Evolutionary conservation across 2,797 vertebrate species (phyloP), one percentile per base, ranked within the genome.

Genomic region (Clarias platycephalus): DNA sequence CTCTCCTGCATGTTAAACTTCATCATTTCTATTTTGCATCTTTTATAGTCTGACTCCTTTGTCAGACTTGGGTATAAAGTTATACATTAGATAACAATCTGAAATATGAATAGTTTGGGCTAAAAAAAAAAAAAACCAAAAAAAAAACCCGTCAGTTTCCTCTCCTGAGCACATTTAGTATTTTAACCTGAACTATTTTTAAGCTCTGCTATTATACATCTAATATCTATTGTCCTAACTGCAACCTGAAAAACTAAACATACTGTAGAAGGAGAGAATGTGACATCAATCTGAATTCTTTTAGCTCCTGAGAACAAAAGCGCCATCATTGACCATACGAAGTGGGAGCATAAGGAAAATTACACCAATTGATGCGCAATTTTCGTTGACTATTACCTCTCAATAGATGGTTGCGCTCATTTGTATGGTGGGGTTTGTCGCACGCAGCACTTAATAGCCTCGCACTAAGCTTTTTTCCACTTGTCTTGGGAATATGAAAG

Each of bases 321-420:
- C 20, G 5, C 28, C 78, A 63, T 34, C 82, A 71, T 28, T 40
- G 85, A 71, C 81, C 49, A 79, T 40, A 74, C 57, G n/a, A 71
- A 79, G 80, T 79, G 80, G 74, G n/a, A 78, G 81, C 74, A 63
- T 71, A 72, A 71, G 62, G 72, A 71, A 83, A 86, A 86, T 72
- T 85, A 66, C 63, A 85, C 68, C 82, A 70, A 60, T 26, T 80
- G 76, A 85, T 80, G 70, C 83, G 67, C 81, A 80, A 67, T 70
- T 85, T 63, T 62, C 60, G 67, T 55, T 83, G 70, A 66, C 66
- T 57, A 82, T 79, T 84, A 87, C 49, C 63, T 68, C 40, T 53
- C 55, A 63, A 78, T 75, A 78, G 64, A 55, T 0, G 15, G 26
- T 60, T 40, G 71, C 18, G 71, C 63, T 76, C 60, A 81, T 81